Evolutionary conservation across 2,888 invertebrate species (phyloP), one percentile per base, ranked within the genome.

Genomic region (Mesorhabditis belari): DNA sequence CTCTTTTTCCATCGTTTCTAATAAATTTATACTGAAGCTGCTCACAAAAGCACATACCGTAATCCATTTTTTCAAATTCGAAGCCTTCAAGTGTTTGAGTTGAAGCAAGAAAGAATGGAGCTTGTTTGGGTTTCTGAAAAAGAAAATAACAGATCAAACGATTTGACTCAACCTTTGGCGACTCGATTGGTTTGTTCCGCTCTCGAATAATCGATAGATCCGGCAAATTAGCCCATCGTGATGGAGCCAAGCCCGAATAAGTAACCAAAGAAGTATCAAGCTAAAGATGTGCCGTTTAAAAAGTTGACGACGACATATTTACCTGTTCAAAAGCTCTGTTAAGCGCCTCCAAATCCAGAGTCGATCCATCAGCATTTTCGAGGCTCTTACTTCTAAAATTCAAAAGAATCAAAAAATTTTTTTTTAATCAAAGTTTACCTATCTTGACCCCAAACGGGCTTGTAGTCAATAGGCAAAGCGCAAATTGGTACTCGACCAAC

Each of bases 91-190:
- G 84, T 1, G 90, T 89, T 0, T 91, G 87, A 60, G 93, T 86
- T 0, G 94, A 93, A 0, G 95, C 93, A 57, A 96, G 84, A 81
- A 98, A 96, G 85, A 98, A 98, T 0, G 96, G 96, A 0, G 93
- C 95, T 52, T 62, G 23, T 50, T 49, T 19, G 17, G 26, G 19
- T 49, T 19, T 49, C 28, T 17, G 21, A 29, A 56, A 9, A 17
- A 28, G n/a, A n/a, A n/a, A n/a, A n/a, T n/a, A n/a, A n/a, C n/a
- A n/a, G n/a, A n/a, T n/a, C n/a, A n/a, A n/a, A n/a, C n/a, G n/a
- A n/a, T n/a, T n/a, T n/a, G n/a, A n/a, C n/a, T n/a, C n/a, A n/a
- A 64, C 64, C 64, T 88, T 90, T 0, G 89, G 86, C 0, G 90
- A 87, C 56, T 88, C 88, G 82, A 88, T 90, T 0, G 95, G 93